Evolutionary conservation across 1,140 invertebrate species (phyloP).

Genomic region (Eufriesea mexicana): DNA sequence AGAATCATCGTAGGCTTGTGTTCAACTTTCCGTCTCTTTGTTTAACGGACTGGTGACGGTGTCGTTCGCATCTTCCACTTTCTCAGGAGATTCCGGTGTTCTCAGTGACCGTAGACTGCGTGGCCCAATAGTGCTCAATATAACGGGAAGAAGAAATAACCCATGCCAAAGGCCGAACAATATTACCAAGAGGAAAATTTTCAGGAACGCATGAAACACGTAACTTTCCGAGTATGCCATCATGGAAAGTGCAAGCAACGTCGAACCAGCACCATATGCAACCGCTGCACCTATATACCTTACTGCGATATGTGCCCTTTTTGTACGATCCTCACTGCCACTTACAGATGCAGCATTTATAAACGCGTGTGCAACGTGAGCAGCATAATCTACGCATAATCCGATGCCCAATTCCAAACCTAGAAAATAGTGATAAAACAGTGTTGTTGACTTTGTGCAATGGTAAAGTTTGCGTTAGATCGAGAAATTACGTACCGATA

Average conservation of each 20-base stretch:
- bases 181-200: constrained; percentile 90
- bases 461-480: not conserved
- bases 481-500: constrained; percentile 83
- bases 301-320: constrained; percentile 87
- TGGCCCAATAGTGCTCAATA: constrained; percentile 89
- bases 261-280: constrained; percentile 90
- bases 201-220: constrained; percentile 91
- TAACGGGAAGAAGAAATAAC: constrained; percentile 88
- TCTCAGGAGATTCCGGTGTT: not conserved
- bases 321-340: constrained; percentile 80
- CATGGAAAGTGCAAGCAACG: constrained; percentile 89
- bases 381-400: constrained; percentile 94
- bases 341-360: constrained; percentile 82
- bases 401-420: constrained; percentile 92
- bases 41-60: constrained; percentile 54
- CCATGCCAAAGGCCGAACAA: constrained; percentile 90
- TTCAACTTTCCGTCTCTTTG: constrained; percentile 55
- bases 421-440: constrained; percentile 45
- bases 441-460: not conserved
- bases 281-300: constrained; percentile 91
- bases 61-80: constrained; percentile 2
- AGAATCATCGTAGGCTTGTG: constrained; percentile 55
- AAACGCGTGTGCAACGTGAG: constrained; percentile 94
- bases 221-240: constrained; percentile 89
- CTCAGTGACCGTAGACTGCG: constrained; percentile 58